phyloP scores from a whole-genome alignment of 2,888 invertebrate species.

The Teleogryllus oceanicus region DNA sequence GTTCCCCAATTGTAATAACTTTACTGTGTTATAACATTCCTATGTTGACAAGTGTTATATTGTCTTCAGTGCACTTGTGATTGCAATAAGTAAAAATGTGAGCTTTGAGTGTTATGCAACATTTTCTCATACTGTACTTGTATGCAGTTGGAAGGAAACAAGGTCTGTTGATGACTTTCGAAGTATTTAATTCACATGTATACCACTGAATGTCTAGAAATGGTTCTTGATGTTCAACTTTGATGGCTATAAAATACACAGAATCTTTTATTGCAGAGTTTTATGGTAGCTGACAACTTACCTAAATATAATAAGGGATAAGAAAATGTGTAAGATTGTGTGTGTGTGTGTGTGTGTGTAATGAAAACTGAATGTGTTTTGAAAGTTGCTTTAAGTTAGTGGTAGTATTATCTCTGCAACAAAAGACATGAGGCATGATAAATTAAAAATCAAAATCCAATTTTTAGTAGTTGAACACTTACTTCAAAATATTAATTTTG shows the following conservation, averaged over 20 bases:
- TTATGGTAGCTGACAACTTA: neutral
- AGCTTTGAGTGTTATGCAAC: conserved; percentile 18
- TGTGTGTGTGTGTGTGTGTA: too few relatives aligned
- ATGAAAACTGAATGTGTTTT: too few relatives aligned
- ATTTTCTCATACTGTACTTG: neutral
- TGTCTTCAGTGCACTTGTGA: conserved; percentile 4
- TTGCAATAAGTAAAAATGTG: conserved; percentile 1
- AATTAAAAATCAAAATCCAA: too few relatives aligned
- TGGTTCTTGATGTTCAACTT: neutral
- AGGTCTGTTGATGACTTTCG: neutral
- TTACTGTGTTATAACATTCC: neutral
- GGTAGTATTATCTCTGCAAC: too few relatives aligned
- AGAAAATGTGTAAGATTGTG: too few relatives aligned
- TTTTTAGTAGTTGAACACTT: too few relatives aligned
- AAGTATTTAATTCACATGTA: conserved; percentile 18
- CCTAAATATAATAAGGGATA: too few relatives aligned
- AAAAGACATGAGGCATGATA: too few relatives aligned
- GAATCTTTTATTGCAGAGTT: neutral
- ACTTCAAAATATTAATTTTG: too few relatives aligned
- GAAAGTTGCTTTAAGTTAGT: too few relatives aligned
- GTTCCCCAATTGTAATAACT: neutral
- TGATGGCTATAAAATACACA: neutral
- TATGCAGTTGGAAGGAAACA: neutral
- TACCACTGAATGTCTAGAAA: conserved; percentile 6
- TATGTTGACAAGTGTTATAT: neutral